Evolutionary conservation across 1,140 invertebrate genomes (phyloP).

Genomic region (Lasioglossum albipes): DNA sequence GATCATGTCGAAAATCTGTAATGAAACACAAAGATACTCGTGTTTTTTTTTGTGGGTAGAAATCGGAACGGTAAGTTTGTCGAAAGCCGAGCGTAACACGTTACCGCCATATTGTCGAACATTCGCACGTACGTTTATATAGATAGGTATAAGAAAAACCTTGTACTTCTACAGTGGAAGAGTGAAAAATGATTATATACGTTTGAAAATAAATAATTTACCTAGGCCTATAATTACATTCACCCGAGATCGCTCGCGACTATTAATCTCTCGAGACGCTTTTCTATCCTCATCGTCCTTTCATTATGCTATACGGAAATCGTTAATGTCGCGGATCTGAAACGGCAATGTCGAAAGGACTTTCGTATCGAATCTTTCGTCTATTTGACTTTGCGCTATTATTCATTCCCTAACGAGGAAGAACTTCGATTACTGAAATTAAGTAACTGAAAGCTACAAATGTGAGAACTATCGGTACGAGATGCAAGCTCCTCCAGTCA

Average conservation of each 20-base stretch:
- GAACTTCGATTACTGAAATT: slow-evolving; percentile 30
- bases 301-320: slow-evolving; percentile 17
- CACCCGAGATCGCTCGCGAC: slow-evolving; percentile 19
- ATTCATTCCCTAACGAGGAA: slow-evolving; percentile 15
- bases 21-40: slow-evolving; percentile 65
- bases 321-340: slow-evolving; percentile 17
- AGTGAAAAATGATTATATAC: neutral
- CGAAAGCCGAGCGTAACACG: slow-evolving; percentile 29
- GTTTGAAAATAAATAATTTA: slow-evolving; percentile 15
- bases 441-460: slow-evolving; percentile 40
- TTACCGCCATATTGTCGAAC: slow-evolving; percentile 59
- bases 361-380: slow-evolving; percentile 16
- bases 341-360: slow-evolving; percentile 17
- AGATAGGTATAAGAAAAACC: neutral
- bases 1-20: slow-evolving; percentile 64
- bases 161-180: neutral
- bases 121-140: slow-evolving; percentile 20
- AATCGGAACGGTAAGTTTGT: neutral
- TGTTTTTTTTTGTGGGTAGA: slow-evolving; percentile 21
- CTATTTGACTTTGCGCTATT: slow-evolving; percentile 20
- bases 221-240: slow-evolving; percentile 31
- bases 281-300: slow-evolving; percentile 1
- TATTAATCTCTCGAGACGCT: neutral
- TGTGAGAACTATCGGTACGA: slow-evolving; percentile 46
- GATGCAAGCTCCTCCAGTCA: slow-evolving; percentile 31